Base-by-base conservation (phyloP, 2,888 invertebrate species). In the Netelia inedita region DNA sequence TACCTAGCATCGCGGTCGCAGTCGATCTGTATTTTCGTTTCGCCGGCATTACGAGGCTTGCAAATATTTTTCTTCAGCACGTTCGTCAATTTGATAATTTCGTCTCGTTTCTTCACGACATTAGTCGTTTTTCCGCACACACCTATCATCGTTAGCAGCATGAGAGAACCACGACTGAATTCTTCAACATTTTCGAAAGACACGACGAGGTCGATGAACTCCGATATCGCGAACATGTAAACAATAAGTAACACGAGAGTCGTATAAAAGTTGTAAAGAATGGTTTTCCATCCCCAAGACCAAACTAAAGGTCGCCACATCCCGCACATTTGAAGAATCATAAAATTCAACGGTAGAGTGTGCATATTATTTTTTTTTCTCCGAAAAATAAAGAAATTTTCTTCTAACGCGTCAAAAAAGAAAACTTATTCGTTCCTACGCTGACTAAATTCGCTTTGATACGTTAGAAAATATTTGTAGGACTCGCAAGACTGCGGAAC, bases 191-290 rank as follows among this genome's bases (percentile, higher is more conserved):
- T 83, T 0, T 83, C 75, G 1, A 81, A 80, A 5, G 66, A 74
- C 69, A 68, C 43, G 3, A 86, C 28, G 1, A 89, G 57, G 6
- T 88, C 86, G 1, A 90, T 6, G 3, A 87, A 50, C 72, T 88
- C 82, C 0, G 81, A 83, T 1, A 86, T 0, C 0, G 76, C 35
- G 10, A 88, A 76, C 0, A 72, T 57, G 6, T 69, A 57, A 28
- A 88, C 6, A 9, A 86, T 1, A 5, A 82, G 19, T 16, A 86
- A 10, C 8, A 85, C 19, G 0, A 88, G 19, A 1, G 76, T n/a
- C 10, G 86, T 79, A 14, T 87, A 87, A 0, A 73, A 14, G 1
- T 79, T 65, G 28, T 88, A 89, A 0, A 89, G 43, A 1, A 59
- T 10, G 0, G 57, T 81, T 69, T 87, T 87, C 61, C 66, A 86